Evolutionary conservation across 2,888 invertebrate genomes (phyloP).

Genomic region (Dusona sp.): DNA sequence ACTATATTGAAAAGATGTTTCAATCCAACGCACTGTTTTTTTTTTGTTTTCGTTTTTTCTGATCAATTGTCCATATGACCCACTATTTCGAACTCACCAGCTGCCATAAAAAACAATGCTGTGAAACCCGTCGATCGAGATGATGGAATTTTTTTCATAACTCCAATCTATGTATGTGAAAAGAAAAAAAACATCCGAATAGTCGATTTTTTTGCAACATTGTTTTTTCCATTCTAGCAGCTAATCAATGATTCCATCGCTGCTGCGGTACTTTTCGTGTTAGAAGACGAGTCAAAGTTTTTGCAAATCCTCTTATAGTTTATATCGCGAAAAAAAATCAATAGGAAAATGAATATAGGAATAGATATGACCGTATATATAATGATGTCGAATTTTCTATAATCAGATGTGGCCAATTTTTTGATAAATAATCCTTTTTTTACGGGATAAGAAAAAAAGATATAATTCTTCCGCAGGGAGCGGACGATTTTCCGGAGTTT

Average conservation of each 20-base stretch:
- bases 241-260: not conserved
- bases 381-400: too few relatives aligned
- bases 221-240: not conserved
- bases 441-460: too few relatives aligned
- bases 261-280: not conserved
- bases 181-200: not conserved
- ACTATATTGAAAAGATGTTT: not conserved
- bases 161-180: not conserved
- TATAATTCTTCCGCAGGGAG: not conserved
- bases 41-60: not conserved
- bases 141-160: conserved; percentile 1
- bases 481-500: conserved; percentile 41
- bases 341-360: conserved; percentile 9
- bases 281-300: not conserved
- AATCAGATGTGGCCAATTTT: too few relatives aligned
- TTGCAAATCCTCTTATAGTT: not conserved
- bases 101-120: not conserved
- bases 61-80: not conserved
- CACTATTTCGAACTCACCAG: not conserved
- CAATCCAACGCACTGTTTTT: not conserved
- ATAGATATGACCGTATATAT: too few relatives aligned
- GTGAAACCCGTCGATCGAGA: not conserved
- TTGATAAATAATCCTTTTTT: too few relatives aligned
- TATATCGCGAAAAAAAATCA: conserved; percentile 9
- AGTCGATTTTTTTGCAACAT: not conserved